Evolutionary conservation across 2,113 vertebrate species (phyloP).

Genomic region (Cavia aperea): DNA sequence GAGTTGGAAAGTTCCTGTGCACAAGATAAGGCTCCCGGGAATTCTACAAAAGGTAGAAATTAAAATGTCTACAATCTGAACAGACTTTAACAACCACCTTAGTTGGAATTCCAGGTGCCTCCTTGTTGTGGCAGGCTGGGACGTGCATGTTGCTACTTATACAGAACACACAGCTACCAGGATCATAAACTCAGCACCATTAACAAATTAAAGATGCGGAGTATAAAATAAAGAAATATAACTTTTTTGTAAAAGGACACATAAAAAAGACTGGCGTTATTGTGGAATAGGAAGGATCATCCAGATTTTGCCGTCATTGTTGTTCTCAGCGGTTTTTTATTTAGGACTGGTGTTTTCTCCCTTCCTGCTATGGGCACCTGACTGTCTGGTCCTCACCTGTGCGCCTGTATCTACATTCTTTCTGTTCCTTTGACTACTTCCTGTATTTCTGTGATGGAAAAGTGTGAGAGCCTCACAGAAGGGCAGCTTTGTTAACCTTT

Average conservation of each 20-base stretch:
- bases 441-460: background rate
- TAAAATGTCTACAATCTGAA: background rate
- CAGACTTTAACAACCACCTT: background rate
- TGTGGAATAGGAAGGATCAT: background rate
- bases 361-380: background rate
- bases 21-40: background rate
- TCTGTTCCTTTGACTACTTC: too few species aligned
- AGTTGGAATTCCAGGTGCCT: background rate
- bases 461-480: background rate
- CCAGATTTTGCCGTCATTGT: background rate
- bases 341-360: background rate
- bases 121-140: background rate
- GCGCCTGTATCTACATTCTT: background rate
- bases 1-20: background rate
- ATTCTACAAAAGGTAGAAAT: background rate
- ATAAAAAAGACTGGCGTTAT: background rate
- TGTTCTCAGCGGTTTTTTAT: background rate
- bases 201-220: background rate
- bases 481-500: background rate
- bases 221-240: background rate
- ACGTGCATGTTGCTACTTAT: background rate
- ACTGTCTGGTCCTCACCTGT: background rate
- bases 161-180: background rate
- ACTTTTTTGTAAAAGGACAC: background rate
- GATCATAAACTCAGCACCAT: background rate